Evolutionary conservation across 2,797 vertebrate genomes (phyloP).

Genomic region (Tadarida brasiliensis): DNA sequence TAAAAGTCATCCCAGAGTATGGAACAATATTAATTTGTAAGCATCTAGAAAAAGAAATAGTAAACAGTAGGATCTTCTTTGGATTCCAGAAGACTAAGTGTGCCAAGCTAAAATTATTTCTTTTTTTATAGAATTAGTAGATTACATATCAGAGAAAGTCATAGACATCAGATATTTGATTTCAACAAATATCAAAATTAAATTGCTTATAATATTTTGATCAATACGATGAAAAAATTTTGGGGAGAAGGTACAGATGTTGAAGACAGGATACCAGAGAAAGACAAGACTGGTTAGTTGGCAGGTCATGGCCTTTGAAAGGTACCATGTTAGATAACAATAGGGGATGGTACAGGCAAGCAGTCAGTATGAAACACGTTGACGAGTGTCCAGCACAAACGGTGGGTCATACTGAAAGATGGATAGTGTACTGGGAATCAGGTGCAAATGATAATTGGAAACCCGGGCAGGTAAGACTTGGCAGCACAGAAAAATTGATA

Average conservation of each 20-base stretch:
- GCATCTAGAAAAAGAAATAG: not conserved
- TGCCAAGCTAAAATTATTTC: slow-evolving; percentile 3
- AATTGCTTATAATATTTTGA: not conserved
- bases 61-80: not conserved
- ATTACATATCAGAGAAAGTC: not conserved
- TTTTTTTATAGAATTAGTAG: not conserved
- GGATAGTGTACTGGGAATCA: not conserved
- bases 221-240: not conserved
- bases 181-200: slow-evolving; percentile 47
- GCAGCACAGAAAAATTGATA: not conserved
- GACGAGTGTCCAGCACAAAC: not conserved
- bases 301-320: not conserved
- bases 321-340: not conserved
- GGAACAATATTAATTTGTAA: not conserved
- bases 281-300: not conserved
- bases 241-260: not conserved
- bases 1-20: slow-evolving; percentile 39
- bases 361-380: not conserved
- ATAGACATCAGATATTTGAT: not conserved
- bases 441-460: not conserved
- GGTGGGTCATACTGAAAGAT: not conserved
- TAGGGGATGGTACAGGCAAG: not conserved
- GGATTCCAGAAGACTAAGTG: not conserved
- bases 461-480: not conserved
- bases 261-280: not conserved